Evolutionary conservation across 2,797 vertebrate genomes (phyloP).

Genomic region (Gambusia yucatana): DNA sequence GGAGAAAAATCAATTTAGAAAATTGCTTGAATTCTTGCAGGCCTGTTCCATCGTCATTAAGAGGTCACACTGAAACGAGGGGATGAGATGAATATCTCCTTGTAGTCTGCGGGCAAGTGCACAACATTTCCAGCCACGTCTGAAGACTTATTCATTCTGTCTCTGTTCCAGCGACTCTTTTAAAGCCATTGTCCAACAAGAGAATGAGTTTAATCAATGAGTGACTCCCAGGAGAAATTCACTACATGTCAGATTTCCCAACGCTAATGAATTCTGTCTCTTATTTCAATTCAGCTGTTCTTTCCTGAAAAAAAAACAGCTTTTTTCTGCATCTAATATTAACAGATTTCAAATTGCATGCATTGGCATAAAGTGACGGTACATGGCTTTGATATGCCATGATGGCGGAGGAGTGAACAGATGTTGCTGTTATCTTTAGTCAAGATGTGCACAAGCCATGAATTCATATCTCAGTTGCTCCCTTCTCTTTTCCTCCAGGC

Average conservation of each 20-base stretch:
- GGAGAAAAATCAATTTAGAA: constrained; percentile 82
- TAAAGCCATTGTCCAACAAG: constrained; percentile 16
- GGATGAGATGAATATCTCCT: constrained; percentile 59
- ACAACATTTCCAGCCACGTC: constrained; percentile 41
- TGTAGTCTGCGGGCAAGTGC: constrained; percentile 51
- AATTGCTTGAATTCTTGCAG: constrained; percentile 80
- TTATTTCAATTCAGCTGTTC: constrained; percentile 8
- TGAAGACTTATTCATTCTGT: constrained; percentile 57
- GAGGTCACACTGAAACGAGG: constrained; percentile 63
- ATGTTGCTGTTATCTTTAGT: constrained; percentile 48
- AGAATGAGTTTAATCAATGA: constrained; percentile 33
- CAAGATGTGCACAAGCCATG: constrained; percentile 51
- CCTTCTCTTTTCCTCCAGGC: constrained; percentile 41
- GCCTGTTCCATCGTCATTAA: constrained; percentile 76
- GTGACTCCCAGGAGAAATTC: constrained; percentile 31
- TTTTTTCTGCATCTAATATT: constrained; percentile 3
- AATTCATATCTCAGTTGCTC: constrained; percentile 24
- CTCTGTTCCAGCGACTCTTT: constrained; percentile 35
- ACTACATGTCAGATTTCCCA: constrained; percentile 8
- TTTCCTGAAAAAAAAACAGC: neutral
- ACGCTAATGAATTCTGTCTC: constrained; percentile 12
- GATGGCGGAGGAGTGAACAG: constrained; percentile 36
- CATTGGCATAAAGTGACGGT: constrained; percentile 14
- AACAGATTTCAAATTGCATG: neutral
- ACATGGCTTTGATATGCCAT: neutral